phyloP scores from a whole-genome alignment of 2,888 invertebrate species.

The Eurytoma californica region DNA sequence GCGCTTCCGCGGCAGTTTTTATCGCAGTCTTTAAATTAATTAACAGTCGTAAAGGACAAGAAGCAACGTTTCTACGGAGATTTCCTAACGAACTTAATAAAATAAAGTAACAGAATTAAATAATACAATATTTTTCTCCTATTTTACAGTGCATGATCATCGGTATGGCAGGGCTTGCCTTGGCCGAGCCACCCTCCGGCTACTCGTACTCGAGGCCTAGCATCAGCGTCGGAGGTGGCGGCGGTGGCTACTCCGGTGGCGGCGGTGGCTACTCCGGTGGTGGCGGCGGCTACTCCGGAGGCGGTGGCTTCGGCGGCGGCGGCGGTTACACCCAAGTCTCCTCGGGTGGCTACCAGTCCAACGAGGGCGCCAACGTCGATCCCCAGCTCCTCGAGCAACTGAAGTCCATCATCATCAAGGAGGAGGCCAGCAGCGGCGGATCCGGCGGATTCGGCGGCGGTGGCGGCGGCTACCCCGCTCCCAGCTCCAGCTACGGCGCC shows the following conservation, averaged over 20 bases:
- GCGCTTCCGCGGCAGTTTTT: conserved; percentile 27
- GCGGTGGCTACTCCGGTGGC: conserved; percentile 75
- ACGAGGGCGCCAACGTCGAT: conserved; percentile 89
- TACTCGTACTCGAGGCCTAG: conserved; percentile 78
- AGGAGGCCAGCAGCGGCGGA: conserved; percentile 82
- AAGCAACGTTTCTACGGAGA: no score
- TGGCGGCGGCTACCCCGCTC: conserved; percentile 78
- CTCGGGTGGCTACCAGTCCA: conserved; percentile 86
- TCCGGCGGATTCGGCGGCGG: conserved; percentile 77
- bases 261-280: conserved; percentile 68
- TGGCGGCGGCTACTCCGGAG: conserved; percentile 72
- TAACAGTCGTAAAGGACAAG: background rate
- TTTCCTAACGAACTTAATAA: no score
- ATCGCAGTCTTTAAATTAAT: background rate
- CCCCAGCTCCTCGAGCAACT: conserved; percentile 88
- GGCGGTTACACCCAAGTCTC: conserved; percentile 87
- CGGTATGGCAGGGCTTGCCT: conserved; percentile 84
- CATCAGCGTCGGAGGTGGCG: conserved; percentile 77
- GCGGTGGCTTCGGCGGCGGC: conserved; percentile 77
- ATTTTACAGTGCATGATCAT: conserved; percentile 88
- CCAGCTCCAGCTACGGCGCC: conserved; percentile 79
- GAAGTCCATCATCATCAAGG: conserved; percentile 88
- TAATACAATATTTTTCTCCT: background rate
- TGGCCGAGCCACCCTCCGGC: conserved; percentile 83
- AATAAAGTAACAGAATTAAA: no score